Evolutionary conservation across 2,888 invertebrate genomes (phyloP).

Genomic region (Smittia sp.): DNA sequence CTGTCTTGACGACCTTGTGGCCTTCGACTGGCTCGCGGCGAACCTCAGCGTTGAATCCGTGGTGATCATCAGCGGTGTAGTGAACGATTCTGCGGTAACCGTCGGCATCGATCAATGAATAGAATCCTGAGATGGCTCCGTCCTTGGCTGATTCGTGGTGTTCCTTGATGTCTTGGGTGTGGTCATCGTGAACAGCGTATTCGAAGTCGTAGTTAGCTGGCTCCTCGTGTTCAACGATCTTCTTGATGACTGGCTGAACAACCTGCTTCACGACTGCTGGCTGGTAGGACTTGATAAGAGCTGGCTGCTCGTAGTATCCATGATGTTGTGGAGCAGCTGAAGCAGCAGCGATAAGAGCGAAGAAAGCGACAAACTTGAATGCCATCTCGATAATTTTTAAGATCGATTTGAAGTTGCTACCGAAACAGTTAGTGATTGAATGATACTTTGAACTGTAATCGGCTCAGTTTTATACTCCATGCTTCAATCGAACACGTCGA

Average conservation of each 20-base stretch:
- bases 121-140: slow-evolving; percentile 23
- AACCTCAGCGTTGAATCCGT: slow-evolving; percentile 34
- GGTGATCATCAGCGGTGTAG: slow-evolving; percentile 36
- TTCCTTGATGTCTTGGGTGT: slow-evolving; percentile 22
- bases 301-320: neutral
- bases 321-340: neutral
- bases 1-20: slow-evolving; percentile 12
- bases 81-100: slow-evolving; percentile 30
- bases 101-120: slow-evolving; percentile 35
- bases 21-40: slow-evolving; percentile 26
- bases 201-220: slow-evolving; percentile 37
- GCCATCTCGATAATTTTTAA: neutral
- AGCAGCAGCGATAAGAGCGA: neutral
- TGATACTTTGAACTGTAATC: slow-evolving; percentile 25
- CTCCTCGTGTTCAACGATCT: slow-evolving; percentile 20
- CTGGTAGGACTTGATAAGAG: neutral
- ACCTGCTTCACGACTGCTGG: neutral
- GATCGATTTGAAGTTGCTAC: neutral
- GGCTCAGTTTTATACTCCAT: neutral
- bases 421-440: neutral
- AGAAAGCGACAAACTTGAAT: slow-evolving; percentile 2
- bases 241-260: slow-evolving; percentile 5
- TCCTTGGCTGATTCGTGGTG: slow-evolving; percentile 22
- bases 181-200: slow-evolving; percentile 33
- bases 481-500: neutral